These are phyloP conservation scores for Gopherus flavomarginatus DNA, from an alignment of 2,113 vertebrate genomes.

Conservation along the genomic window DNA sequence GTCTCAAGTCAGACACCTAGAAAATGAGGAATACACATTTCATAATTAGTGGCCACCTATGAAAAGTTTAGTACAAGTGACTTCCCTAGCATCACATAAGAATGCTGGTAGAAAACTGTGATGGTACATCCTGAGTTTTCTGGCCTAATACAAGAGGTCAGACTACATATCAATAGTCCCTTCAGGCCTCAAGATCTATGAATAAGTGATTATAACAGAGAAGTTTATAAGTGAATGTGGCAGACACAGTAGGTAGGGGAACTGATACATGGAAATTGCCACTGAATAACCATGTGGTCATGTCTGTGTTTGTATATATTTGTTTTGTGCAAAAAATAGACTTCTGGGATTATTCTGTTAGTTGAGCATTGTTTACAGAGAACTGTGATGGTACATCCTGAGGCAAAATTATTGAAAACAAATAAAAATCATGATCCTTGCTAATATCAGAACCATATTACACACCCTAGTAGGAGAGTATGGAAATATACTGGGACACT, in stretches of 20 bases:
- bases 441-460: background rate
- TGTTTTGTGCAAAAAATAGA: background rate
- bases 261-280: background rate
- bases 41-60: background rate
- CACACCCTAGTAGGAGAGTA: background rate
- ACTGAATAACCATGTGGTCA: background rate
- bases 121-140: background rate
- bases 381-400: background rate
- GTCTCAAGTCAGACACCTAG: background rate
- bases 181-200: background rate
- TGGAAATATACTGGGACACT: rapidly evolving
- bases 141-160: background rate
- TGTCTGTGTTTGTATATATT: background rate
- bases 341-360: background rate
- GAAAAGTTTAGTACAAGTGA: background rate
- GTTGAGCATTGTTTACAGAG: background rate
- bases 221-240: background rate
- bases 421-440: background rate
- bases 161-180: background rate
- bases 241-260: background rate
- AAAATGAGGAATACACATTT: background rate
- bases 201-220: background rate
- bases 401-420: background rate
- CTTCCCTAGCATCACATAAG: background rate
- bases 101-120: background rate